Evolutionary conservation across 2,888 invertebrate species (phyloP).

Genomic region (Amphimallon solstitiale): DNA sequence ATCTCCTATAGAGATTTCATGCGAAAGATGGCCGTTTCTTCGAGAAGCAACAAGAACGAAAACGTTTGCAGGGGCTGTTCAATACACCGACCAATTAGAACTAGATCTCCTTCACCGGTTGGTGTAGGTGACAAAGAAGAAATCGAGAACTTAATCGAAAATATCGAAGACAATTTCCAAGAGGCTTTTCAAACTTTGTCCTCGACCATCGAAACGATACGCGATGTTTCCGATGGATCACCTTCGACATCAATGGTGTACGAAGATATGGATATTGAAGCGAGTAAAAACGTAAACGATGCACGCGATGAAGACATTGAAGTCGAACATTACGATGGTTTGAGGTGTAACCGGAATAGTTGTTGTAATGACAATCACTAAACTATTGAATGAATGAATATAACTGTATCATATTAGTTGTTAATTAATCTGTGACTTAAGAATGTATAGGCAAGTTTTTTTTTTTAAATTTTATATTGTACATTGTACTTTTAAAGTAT

Average conservation of each 20-base stretch:
- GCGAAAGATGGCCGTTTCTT: conserved; percentile 6
- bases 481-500: no score
- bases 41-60: background rate
- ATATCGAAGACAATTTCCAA: conserved; percentile 17
- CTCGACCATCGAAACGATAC: conserved; percentile 10
- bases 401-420: no score
- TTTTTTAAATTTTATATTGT: no score
- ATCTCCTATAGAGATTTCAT: conserved; percentile 30
- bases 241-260: conserved; percentile 26
- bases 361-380: conserved; percentile 2
- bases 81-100: conserved; percentile 1
- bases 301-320: background rate
- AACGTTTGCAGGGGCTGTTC: background rate
- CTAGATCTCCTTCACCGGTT: background rate
- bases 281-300: background rate
- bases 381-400: no score
- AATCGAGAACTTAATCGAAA: conserved; percentile 13
- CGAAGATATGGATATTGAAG: conserved; percentile 18
- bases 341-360: conserved; percentile 9
- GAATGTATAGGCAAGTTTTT: no score
- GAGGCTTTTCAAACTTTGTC: conserved; percentile 8
- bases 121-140: background rate
- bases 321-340: conserved; percentile 11
- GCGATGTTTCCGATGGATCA: background rate
- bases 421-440: no score